Percentiles rank a stretch among this genome's conserved stretches.
Conservation (phyloP, 2,888 invertebrate species). For the Oxycera nigricornis region DNA sequence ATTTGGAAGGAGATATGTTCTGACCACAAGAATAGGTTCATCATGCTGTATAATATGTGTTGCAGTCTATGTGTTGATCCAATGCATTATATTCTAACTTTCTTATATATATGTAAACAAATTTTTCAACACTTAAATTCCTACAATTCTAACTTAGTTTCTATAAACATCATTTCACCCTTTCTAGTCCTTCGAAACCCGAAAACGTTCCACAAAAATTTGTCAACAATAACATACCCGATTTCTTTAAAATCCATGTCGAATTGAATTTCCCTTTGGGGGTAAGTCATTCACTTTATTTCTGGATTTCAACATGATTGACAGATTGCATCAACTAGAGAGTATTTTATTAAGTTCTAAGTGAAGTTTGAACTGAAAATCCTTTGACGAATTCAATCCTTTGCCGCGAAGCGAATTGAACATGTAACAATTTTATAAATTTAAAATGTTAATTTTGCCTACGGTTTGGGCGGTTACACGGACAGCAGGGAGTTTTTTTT, state of each 20-base stretch:
- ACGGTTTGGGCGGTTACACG: too few relatives aligned
- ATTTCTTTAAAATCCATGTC: background rate
- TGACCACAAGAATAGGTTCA: too few relatives aligned
- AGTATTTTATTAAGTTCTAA: conserved; percentile 16
- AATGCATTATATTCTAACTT: too few relatives aligned
- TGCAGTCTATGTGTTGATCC: too few relatives aligned
- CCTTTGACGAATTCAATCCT: background rate
- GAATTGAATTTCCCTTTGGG: background rate
- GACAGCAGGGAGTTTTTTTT: too few relatives aligned
- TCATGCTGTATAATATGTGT: too few relatives aligned
- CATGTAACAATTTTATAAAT: conserved; percentile 36
- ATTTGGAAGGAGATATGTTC: too few relatives aligned
- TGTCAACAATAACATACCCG: background rate
- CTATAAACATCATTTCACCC: background rate
- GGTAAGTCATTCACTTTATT: background rate
- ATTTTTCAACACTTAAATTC: too few relatives aligned
- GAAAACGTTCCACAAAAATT: background rate
- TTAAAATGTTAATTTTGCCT: conserved; percentile 31
- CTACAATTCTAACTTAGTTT: too few relatives aligned
- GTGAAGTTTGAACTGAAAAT: conserved; percentile 6
- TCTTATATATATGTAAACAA: too few relatives aligned
- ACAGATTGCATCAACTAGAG: conserved; percentile 25
- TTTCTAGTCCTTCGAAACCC: conserved; percentile 1
- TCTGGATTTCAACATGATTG: conserved; percentile 14
- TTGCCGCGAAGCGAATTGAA: conserved; percentile 24